Conservation (phyloP, 2,113 vertebrate genomes). For the Xiphias gladius region DNA sequence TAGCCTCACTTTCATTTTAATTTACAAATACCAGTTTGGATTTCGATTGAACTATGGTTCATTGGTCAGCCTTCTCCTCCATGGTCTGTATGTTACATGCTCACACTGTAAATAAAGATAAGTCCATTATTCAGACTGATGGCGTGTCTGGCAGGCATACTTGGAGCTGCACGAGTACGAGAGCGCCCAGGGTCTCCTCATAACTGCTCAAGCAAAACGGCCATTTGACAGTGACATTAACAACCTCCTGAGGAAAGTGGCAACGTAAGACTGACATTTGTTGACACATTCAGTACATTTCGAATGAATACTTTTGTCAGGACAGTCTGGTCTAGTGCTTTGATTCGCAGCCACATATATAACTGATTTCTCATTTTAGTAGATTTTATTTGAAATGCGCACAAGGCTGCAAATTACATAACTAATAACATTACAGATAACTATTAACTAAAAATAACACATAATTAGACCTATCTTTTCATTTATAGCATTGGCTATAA, state of each 20-base stretch:
- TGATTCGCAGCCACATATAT: not conserved
- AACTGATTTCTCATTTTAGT: too few species aligned
- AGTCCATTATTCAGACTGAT: slow-evolving; percentile 6
- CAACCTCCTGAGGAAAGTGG: slow-evolving; percentile 88
- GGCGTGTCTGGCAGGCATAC: slow-evolving; percentile 86
- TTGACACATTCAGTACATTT: not conserved
- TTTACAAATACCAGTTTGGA: too few species aligned
- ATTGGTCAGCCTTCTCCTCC: not conserved
- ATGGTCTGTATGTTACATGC: not conserved
- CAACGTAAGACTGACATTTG: slow-evolving; percentile 81
- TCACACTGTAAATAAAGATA: not conserved
- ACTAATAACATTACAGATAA: not conserved
- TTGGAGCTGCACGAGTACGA: slow-evolving; percentile 87
- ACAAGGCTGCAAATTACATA: not conserved
- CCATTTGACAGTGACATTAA: slow-evolving; percentile 93
- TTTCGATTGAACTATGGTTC: too few species aligned
- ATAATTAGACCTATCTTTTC: too few species aligned
- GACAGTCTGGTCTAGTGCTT: not conserved
- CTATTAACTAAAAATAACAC: not conserved
- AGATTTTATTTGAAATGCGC: not conserved
- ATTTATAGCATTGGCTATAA: not conserved
- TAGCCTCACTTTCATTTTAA: too few species aligned
- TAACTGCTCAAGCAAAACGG: slow-evolving; percentile 86
- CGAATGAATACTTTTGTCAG: not conserved
- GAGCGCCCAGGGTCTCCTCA: slow-evolving; percentile 88